Percentiles rank a stretch among this genome's conserved stretches.
phyloP scores from a whole-genome alignment of 2,888 invertebrate genomes.

The Eledona agricola region DNA sequence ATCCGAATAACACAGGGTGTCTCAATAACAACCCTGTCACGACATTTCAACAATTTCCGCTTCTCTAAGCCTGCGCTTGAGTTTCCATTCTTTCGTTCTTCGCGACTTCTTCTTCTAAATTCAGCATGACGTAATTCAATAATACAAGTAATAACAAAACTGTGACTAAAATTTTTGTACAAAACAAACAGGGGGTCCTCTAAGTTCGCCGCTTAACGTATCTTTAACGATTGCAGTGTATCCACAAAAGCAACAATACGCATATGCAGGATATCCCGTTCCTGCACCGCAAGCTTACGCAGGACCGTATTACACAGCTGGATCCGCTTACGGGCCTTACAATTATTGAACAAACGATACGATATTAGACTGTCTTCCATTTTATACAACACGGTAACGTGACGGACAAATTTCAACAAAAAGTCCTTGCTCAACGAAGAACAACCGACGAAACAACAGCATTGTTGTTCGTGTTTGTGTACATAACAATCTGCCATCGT shows the following conservation, averaged over 20 bases:
- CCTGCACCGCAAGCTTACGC: conserved; percentile 83
- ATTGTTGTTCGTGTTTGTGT: conserved; percentile 6
- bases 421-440: too few species aligned
- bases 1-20: too few species aligned
- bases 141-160: too few species aligned
- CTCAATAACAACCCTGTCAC: too few species aligned
- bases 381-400: conserved; percentile 18
- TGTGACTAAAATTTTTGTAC: too few species aligned
- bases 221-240: conserved; percentile 73
- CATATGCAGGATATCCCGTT: conserved; percentile 86
- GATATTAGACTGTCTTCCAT: conserved; percentile 39
- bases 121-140: too few species aligned
- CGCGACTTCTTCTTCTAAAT: too few species aligned
- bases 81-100: too few species aligned
- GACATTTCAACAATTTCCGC: too few species aligned
- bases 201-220: conserved; percentile 1
- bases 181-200: too few species aligned
- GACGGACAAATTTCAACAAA: too few species aligned
- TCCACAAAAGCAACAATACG: conserved; percentile 93
- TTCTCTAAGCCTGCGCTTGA: too few species aligned
- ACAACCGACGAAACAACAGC: conserved; percentile 9
- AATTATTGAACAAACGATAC: conserved; percentile 72
- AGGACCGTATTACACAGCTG: conserved; percentile 87
- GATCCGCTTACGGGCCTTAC: conserved; percentile 92
- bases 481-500: conserved; percentile 19